Base-by-base conservation (phyloP, 2,113 vertebrate genomes). In the Pterocles burchelli region DNA sequence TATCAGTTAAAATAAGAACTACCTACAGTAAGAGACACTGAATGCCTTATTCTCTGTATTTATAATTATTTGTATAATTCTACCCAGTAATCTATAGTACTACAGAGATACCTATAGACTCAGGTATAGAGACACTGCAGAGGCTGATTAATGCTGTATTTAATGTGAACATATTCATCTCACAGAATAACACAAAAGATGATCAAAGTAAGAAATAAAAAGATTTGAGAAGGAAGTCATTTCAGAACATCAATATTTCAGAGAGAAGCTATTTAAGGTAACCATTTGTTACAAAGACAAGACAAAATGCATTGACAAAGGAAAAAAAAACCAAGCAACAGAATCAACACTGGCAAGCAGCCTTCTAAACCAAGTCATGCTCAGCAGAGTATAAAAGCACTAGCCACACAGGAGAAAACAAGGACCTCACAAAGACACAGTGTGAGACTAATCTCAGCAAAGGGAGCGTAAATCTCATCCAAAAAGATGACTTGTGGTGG, bases 211-310 rank as follows among this genome's bases (percentile, higher is more conserved):
- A 57, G 45, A 82, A 54, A 43, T 59, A 90, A 86, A 86, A 5
- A 93, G 43, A 78, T 1, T 25, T 19, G 57, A 68, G 61, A 24
- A 72, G 85, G 61, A 84, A 90, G 38, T 75, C 70, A 87, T 93
- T 81, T 61, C 13, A 2, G 41, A 90, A 67, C 76, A 97, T 96
- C 76, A 89, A 75, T 90, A 81, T 95, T 88, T 95, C 80, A 90
- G 73, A 65, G n/a, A 89, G n/a, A 81, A 89, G 48, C 92, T 90
- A 90, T 85, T 96, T 86, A 59, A 71, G 45, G 95, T 49, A 85
- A 88, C n/a, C 28, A 88, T 85, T 93, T 88, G 57, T 92, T 90
- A 83, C 26, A 95, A 33, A 93, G 68, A 63, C 26, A 76, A 92
- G 55, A 77, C 67, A 65, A 93, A 95, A 75, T 36, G 58, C 57